A percentile compares a stretch with the other conserved stretches of the same genome.
phyloP scores from a whole-genome alignment of 1,140 invertebrate species.

The Brachionus rubens region DNA sequence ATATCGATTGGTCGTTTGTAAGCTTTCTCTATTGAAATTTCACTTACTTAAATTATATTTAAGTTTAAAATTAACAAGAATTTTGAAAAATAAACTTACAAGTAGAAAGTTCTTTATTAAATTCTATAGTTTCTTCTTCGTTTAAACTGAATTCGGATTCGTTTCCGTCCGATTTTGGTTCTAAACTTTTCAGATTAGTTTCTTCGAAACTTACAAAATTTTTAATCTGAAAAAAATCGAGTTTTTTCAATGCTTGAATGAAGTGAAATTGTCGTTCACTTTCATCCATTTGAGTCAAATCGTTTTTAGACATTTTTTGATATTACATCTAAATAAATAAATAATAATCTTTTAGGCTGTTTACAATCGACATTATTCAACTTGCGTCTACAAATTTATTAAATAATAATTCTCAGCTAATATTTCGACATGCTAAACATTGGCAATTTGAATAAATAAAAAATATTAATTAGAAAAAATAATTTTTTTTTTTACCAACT shows the following conservation, averaged over 20 bases:
- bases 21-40: neutral
- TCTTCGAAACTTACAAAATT: slow-evolving; percentile 11
- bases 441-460: too few relatives aligned
- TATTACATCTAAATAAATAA: too few relatives aligned
- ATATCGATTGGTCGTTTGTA: slow-evolving; percentile 8
- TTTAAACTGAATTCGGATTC: neutral
- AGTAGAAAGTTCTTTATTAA: slow-evolving; percentile 14
- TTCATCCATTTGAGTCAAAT: slow-evolving; percentile 20
- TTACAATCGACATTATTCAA: too few relatives aligned
- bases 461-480: too few relatives aligned
- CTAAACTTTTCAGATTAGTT: slow-evolving; percentile 9
- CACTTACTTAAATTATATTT: neutral
- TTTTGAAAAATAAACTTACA: neutral
- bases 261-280: slow-evolving; percentile 42
- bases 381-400: too few relatives aligned
- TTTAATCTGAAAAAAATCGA: slow-evolving; percentile 25
- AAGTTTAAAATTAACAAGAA: neutral
- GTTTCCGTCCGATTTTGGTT: neutral
- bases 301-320: neutral
- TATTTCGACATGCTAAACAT: too few relatives aligned
- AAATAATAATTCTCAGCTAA: too few relatives aligned
- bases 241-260: slow-evolving; percentile 22
- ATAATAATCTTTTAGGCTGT: too few relatives aligned
- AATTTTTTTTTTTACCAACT: slow-evolving; percentile 13
- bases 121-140: neutral